A percentile compares a stretch with the other conserved stretches of the same genome.
These are phyloP conservation scores for Luperina testacea DNA, from an alignment of 2,888 invertebrate genomes.

Conservation along the genomic window DNA sequence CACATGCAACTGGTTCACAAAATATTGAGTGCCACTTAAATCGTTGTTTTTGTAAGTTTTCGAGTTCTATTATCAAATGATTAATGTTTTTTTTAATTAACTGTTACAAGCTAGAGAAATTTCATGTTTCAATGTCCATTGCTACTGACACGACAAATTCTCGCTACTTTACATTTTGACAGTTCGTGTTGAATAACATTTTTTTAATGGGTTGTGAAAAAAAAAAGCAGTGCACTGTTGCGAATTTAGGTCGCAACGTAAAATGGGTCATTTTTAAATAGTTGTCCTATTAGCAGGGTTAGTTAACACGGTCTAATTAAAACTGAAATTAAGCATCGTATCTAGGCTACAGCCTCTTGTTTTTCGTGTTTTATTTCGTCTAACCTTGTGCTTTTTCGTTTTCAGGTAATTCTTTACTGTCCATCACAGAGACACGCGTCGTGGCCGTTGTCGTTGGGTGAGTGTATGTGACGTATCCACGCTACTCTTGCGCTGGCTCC, in stretches of 20 bases:
- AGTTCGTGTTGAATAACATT: slow-evolving; percentile 83
- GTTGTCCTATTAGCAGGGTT: slow-evolving; percentile 80
- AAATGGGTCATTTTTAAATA: slow-evolving; percentile 88
- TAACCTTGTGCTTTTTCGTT: slow-evolving; percentile 78
- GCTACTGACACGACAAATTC: slow-evolving; percentile 79
- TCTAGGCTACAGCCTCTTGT: slow-evolving; percentile 69
- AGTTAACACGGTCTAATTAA: slow-evolving; percentile 88
- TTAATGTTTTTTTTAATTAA: slow-evolving; percentile 66
- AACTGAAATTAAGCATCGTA: slow-evolving; percentile 72
- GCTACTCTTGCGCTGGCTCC: slow-evolving; percentile 64
- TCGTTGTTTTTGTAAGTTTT: slow-evolving; percentile 58
- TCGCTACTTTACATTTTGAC: slow-evolving; percentile 81
- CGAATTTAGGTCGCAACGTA: slow-evolving; percentile 84
- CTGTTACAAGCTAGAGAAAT: slow-evolving; percentile 75
- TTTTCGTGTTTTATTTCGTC: slow-evolving; percentile 64
- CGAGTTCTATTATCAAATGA: slow-evolving; percentile 50
- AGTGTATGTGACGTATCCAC: slow-evolving; percentile 70
- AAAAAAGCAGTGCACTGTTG: slow-evolving; percentile 79
- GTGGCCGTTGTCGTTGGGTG: slow-evolving; percentile 60
- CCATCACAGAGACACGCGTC: slow-evolving; percentile 59
- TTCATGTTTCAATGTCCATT: slow-evolving; percentile 79
- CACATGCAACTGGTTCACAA: slow-evolving; percentile 39
- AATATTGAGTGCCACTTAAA: slow-evolving; percentile 51
- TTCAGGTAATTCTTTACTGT: slow-evolving; percentile 83
- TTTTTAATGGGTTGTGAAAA: slow-evolving; percentile 80